Evolutionary conservation across 2,797 vertebrate species (phyloP), one percentile per base, ranked within the genome.

Genomic region (Aldrovandia affinis): DNA sequence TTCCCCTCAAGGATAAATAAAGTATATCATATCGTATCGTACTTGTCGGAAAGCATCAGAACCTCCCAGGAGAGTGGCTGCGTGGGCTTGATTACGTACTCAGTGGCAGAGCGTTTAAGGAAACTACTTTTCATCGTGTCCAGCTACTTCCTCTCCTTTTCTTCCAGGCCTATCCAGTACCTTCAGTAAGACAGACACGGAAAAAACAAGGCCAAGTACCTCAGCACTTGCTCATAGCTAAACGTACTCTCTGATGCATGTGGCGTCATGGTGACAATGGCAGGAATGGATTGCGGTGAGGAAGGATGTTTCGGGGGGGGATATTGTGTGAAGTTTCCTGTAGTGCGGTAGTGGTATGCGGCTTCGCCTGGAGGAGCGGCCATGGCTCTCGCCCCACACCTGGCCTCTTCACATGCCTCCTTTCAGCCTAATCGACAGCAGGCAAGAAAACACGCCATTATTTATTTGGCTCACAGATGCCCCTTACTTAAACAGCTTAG

Each of bases 271-370:
- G 44, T 79, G 59, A 83, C 75, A 83, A 83, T 79, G 44, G 59
- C 75, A 52, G 75, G 75, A 78, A 63, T 44, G 75, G 20, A 52
- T 22, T 28, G 42, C 25, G 2, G 30, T 3, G 39, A 83, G 83
- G 75, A 79, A 83, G 77, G 83, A 83, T 79, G 55, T 78, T 79
- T 18, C 75, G 12, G 70, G 20, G 59, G 9, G 83, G n/a, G 83
- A 2, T 36, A 79, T 68, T 79, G 77, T 63, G 52, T 10, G 33
- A 42, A 42, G 55, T 65, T 78, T 83, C 83, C 83, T 36, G 83
- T 36, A 68, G 10, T 47, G 73, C 20, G 55, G 36, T 47, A 44
- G 55, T 50, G 44, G 44, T 28, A 12, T 25, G 7, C 59, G 77
- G 59, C 42, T 83, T 5, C 15, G 14, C 15, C 14, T 25, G 61